Evolutionary conservation across 2,888 invertebrate species (phyloP).

Genomic region (Amblyteles armatorius): DNA sequence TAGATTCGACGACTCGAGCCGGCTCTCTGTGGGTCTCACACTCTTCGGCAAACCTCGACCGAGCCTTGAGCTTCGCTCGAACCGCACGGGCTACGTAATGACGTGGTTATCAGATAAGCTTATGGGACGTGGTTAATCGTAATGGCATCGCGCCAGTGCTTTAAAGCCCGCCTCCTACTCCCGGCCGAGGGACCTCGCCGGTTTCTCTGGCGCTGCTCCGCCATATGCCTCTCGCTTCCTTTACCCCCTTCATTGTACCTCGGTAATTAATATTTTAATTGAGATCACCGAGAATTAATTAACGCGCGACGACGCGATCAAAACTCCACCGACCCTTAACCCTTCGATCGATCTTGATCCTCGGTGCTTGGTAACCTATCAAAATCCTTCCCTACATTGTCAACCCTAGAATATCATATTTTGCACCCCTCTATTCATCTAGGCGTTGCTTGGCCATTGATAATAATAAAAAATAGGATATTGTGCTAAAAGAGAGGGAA

Average conservation of each 20-base stretch:
- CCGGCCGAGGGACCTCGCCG: conserved; percentile 47
- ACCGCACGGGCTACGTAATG: conserved; percentile 76
- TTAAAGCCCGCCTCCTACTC: conserved; percentile 74
- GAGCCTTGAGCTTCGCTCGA: conserved; percentile 71
- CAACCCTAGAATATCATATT: not conserved
- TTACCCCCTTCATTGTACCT: conserved; percentile 77
- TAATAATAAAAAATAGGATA: not conserved
- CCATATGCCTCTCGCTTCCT: conserved; percentile 50
- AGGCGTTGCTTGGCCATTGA: not conserved
- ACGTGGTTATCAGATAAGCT: conserved; percentile 82
- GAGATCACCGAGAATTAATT: conserved; percentile 83
- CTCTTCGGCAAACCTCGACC: conserved; percentile 42
- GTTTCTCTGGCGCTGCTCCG: conserved; percentile 54
- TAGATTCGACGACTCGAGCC: conserved; percentile 57
- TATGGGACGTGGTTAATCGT: conserved; percentile 82
- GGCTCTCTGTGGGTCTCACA: conserved; percentile 20
- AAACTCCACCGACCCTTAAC: conserved; percentile 60
- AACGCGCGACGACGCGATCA: conserved; percentile 78
- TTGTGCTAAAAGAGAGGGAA: not conserved
- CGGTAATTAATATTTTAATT: conserved; percentile 83
- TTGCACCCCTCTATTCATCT: not conserved
- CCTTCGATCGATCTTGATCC: conserved; percentile 76
- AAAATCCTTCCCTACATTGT: conserved; percentile 9
- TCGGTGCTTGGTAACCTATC: conserved; percentile 37
- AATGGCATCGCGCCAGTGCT: conserved; percentile 80